These are phyloP conservation scores for Phlogophora meticulosa DNA, from an alignment of 2,888 invertebrate species.

Conservation along the genomic window DNA sequence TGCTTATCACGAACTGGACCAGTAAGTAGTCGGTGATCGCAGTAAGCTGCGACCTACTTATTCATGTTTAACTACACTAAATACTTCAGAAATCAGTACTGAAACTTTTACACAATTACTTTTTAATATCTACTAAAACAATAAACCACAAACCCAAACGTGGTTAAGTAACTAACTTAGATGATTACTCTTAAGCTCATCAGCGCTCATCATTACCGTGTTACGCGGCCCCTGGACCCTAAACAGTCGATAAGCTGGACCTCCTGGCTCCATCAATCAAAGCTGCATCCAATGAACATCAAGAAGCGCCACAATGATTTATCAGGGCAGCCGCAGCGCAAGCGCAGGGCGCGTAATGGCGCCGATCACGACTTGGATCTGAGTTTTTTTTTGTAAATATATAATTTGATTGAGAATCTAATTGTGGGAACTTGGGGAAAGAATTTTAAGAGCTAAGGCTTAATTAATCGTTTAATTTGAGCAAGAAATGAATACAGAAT, in stretches of 20 bases:
- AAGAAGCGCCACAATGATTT: constrained; percentile 89
- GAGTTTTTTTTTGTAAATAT: constrained; percentile 57
- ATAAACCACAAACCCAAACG: constrained; percentile 5
- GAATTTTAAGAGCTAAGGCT: constrained; percentile 10
- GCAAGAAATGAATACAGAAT: not conserved
- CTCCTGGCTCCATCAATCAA: constrained; percentile 81
- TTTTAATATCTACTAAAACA: not conserved
- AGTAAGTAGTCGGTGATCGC: too few relatives aligned
- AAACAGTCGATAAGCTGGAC: constrained; percentile 66
- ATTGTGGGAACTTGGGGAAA: constrained; percentile 63
- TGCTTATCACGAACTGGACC: too few relatives aligned
- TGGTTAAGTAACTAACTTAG: constrained; percentile 11
- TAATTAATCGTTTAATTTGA: constrained; percentile 49
- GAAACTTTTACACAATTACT: not conserved
- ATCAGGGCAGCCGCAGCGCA: constrained; percentile 71
- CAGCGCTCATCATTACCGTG: constrained; percentile 59
- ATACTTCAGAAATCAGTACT: not conserved
- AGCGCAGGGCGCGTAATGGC: constrained; percentile 67
- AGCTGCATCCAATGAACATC: constrained; percentile 82
- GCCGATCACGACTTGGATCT: constrained; percentile 72
- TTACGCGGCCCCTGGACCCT: constrained; percentile 62
- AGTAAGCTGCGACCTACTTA: not conserved
- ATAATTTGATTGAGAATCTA: constrained; percentile 55
- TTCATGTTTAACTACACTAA: not conserved
- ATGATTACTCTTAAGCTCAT: constrained; percentile 47